These are phyloP conservation scores for Phyllostomus discolor DNA, from an alignment of 2,113 vertebrate species.

Conservation along the genomic window DNA sequence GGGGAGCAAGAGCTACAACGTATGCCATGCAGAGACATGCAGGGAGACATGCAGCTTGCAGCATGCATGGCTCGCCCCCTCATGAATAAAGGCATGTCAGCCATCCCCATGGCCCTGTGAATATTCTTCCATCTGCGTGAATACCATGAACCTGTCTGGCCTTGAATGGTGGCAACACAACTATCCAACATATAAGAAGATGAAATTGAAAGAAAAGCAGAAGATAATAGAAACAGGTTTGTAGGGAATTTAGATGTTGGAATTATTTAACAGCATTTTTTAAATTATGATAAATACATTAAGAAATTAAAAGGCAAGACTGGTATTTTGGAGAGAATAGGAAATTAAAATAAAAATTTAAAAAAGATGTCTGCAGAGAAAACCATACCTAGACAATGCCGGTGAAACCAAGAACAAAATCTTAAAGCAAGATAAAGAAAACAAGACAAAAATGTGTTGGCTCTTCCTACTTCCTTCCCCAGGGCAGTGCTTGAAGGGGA, in stretches of 20 bases:
- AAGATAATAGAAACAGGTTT: background rate
- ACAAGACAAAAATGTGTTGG: background rate
- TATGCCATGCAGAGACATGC: too few species aligned
- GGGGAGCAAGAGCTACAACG: too few species aligned
- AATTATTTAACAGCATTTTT: background rate
- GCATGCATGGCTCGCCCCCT: too few species aligned
- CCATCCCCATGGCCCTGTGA: too few species aligned
- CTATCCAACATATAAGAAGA: background rate
- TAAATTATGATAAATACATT: background rate
- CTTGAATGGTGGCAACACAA: too few species aligned
- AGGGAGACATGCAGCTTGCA: too few species aligned
- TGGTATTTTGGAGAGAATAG: background rate
- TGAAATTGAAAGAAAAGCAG: background rate
- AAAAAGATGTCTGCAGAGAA: background rate
- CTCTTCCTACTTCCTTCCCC: background rate
- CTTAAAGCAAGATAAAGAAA: background rate
- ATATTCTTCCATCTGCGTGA: too few species aligned
- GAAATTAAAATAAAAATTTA: background rate
- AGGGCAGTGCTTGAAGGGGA: background rate
- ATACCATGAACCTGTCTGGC: too few species aligned
- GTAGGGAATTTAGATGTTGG: background rate
- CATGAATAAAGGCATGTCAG: too few species aligned
- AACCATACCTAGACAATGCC: background rate
- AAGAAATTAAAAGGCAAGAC: background rate
- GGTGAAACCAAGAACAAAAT: background rate